Conservation (phyloP, 2,888 invertebrate genomes). For the Eristalis intricaria region DNA sequence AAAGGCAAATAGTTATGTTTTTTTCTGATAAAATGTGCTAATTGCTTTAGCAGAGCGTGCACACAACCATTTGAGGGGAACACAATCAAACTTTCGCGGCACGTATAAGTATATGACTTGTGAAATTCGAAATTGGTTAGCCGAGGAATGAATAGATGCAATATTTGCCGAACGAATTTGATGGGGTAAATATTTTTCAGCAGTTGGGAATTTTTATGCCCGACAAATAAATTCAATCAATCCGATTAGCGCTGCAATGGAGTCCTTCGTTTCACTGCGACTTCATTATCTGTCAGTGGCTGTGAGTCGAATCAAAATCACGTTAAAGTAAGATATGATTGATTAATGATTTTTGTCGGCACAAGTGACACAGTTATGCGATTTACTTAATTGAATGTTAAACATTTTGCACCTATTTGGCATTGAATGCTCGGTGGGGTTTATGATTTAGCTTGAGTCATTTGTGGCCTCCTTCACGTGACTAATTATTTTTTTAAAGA, state of each 20-base stretch:
- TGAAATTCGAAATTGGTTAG: conserved; percentile 21
- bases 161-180: neutral
- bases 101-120: neutral
- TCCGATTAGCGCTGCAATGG: neutral
- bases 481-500: too few relatives aligned
- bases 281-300: neutral
- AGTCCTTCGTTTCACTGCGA: neutral
- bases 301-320: neutral
- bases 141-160: neutral
- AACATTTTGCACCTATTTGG: conserved; percentile 8
- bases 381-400: conserved; percentile 25
- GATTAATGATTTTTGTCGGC: conserved; percentile 44
- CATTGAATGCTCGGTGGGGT: neutral
- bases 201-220: neutral
- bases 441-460: neutral
- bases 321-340: conserved; percentile 10
- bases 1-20: conserved; percentile 25
- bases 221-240: neutral
- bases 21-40: conserved; percentile 32
- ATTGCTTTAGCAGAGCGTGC: conserved; percentile 48
- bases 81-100: neutral
- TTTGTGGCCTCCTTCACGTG: neutral
- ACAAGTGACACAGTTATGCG: neutral
- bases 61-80: neutral
- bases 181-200: conserved; percentile 7